A percentile compares a stretch with the other conserved stretches of the same genome.
Evolutionary conservation across 1,140 invertebrate genomes (phyloP).

Genomic region (Drosophila albomicans): DNA sequence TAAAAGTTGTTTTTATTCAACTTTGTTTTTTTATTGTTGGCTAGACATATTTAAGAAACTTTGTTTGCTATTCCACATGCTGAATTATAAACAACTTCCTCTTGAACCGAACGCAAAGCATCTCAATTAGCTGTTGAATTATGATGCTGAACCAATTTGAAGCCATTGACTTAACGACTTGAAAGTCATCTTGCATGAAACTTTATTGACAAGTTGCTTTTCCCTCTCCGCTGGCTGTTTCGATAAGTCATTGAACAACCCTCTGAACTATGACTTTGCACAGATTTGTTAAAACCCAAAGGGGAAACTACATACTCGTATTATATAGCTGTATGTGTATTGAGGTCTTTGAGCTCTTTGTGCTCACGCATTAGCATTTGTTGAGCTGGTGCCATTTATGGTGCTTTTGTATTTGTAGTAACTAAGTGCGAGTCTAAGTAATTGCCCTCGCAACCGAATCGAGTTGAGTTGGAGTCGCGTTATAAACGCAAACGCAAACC

Average conservation of each 20-base stretch:
- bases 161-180: constrained; percentile 1
- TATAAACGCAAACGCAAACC: constrained; percentile 27
- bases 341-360: constrained; percentile 5
- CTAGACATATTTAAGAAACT: too few relatives aligned
- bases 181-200: not conserved
- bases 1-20: too few relatives aligned
- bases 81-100: not conserved
- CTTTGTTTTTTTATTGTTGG: too few relatives aligned
- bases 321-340: too few relatives aligned
- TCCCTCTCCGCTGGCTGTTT: not conserved
- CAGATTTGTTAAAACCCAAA: constrained; percentile 33
- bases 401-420: constrained; percentile 7
- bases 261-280: constrained; percentile 18
- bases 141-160: not conserved
- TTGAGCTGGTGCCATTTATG: constrained; percentile 23
- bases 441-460: constrained; percentile 37
- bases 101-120: not conserved
- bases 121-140: not conserved
- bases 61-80: too few relatives aligned
- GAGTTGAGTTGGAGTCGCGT: not conserved
- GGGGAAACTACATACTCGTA: not conserved
- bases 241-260: constrained; percentile 12
- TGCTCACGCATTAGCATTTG: constrained; percentile 29
- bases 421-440: constrained; percentile 29
- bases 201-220: not conserved